These are phyloP conservation scores for Cabera pusaria DNA, from an alignment of 2,888 invertebrate genomes.

Conservation along the genomic window DNA sequence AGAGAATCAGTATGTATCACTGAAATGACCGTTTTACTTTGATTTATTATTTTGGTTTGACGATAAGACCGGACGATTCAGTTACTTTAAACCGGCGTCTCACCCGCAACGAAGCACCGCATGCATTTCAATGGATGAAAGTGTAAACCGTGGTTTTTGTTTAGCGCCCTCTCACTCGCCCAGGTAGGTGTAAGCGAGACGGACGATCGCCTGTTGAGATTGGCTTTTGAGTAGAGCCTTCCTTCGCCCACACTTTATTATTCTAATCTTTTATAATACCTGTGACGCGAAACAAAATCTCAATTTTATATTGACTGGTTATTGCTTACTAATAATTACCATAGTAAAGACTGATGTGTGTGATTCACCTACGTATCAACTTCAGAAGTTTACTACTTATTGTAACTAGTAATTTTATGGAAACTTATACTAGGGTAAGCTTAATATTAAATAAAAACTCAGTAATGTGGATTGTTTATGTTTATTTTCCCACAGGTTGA, in stretches of 20 bases:
- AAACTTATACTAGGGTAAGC: too few relatives aligned
- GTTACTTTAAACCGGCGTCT: slow-evolving; percentile 70
- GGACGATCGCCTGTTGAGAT: slow-evolving; percentile 53
- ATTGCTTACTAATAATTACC: too few relatives aligned
- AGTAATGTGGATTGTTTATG: slow-evolving; percentile 62
- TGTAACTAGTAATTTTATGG: too few relatives aligned
- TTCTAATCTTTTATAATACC: too few relatives aligned
- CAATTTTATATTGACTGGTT: too few relatives aligned
- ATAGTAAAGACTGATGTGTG: too few relatives aligned
- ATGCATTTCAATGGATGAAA: slow-evolving; percentile 81
- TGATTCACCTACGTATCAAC: too few relatives aligned
- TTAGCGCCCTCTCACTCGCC: slow-evolving; percentile 69
- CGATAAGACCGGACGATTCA: slow-evolving; percentile 62
- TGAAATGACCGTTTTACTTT: slow-evolving; percentile 45
- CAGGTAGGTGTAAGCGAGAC: slow-evolving; percentile 55
- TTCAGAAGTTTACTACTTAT: too few relatives aligned
- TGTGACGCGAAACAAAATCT: too few relatives aligned
- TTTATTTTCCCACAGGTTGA: slow-evolving; percentile 78
- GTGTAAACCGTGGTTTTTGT: slow-evolving; percentile 81
- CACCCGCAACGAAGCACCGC: slow-evolving; percentile 71
- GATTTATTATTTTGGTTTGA: slow-evolving; percentile 62
- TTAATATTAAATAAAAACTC: slow-evolving; percentile 57
- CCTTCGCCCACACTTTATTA: slow-evolving; percentile 74
- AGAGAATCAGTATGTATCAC: slow-evolving; percentile 51
- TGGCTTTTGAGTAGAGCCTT: slow-evolving; percentile 63